A percentile compares a stretch with the other conserved stretches of the same genome.
Evolutionary conservation across 2,888 invertebrate species (phyloP).

Genomic region (Polyommatus iphigenia): DNA sequence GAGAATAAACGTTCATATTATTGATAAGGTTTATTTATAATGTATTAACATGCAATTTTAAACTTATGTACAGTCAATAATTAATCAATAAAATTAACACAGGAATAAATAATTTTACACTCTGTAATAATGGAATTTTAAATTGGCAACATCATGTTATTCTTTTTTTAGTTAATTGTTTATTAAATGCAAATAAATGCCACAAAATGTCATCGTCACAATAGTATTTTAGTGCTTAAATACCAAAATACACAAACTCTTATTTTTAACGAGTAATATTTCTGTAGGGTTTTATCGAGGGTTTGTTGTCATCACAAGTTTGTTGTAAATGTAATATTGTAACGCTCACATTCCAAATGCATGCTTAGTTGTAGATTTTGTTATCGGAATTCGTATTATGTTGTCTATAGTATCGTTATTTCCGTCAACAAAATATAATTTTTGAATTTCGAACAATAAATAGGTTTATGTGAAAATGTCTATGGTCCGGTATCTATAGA

Average conservation of each 20-base stretch:
- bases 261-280: neutral
- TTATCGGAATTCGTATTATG: slow-evolving; percentile 72
- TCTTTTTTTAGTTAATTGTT: neutral
- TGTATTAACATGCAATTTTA: slow-evolving; percentile 14
- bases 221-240: neutral
- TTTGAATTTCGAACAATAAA: slow-evolving; percentile 49
- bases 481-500: slow-evolving; percentile 40
- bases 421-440: slow-evolving; percentile 53
- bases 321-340: slow-evolving; percentile 27
- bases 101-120: neutral
- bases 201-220: neutral
- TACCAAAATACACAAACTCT: slow-evolving; percentile 13
- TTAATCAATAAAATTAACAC: neutral
- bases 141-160: neutral
- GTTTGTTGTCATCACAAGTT: slow-evolving; percentile 35
- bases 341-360: slow-evolving; percentile 36
- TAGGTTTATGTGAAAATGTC: slow-evolving; percentile 33
- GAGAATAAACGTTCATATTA: slow-evolving; percentile 18
- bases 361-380: slow-evolving; percentile 43
- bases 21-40: slow-evolving; percentile 35
- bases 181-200: neutral
- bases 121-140: neutral
- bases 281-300: neutral
- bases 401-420: slow-evolving; percentile 69
- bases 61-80: neutral